These are phyloP conservation scores for Globia sparganii DNA, from an alignment of 2,888 invertebrate genomes.

Conservation along the genomic window DNA sequence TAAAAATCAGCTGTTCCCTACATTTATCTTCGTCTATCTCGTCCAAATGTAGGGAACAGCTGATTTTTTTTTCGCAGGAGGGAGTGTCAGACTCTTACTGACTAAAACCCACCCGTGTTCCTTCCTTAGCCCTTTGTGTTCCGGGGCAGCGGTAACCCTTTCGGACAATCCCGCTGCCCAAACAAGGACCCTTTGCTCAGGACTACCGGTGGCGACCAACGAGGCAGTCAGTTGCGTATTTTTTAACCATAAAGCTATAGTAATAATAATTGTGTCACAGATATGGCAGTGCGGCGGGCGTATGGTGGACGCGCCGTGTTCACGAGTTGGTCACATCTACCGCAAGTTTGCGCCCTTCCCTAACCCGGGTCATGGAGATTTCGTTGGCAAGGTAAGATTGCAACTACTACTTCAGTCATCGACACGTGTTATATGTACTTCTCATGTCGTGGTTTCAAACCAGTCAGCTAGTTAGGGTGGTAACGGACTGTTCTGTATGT, in stretches of 20 bases:
- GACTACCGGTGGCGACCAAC: not conserved
- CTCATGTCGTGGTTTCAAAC: not conserved
- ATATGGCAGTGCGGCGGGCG: slow-evolving; percentile 99
- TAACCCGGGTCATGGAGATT: slow-evolving; percentile 97
- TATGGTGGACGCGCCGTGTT: slow-evolving; percentile 97
- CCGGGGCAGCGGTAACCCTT: no score
- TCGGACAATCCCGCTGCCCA: no score
- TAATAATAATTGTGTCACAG: slow-evolving; percentile 67
- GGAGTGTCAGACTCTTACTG: no score
- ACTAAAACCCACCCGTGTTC: no score
- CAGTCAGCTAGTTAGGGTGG: not conserved
- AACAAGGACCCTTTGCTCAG: not conserved
- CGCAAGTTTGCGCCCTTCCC: slow-evolving; percentile 96
- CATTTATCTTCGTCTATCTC: no score
- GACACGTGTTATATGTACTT: not conserved
- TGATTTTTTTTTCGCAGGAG: no score
- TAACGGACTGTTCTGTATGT: no score
- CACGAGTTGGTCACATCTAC: slow-evolving; percentile 97
- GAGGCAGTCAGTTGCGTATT: not conserved
- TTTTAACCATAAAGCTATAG: not conserved
- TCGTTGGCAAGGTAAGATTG: slow-evolving; percentile 92
- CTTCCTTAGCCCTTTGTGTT: no score
- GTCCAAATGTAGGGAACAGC: no score
- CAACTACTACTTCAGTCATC: not conserved
- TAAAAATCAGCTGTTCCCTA: no score